Evolutionary conservation across 2,888 invertebrate species (phyloP).

Genomic region (Homarus gammarus): DNA sequence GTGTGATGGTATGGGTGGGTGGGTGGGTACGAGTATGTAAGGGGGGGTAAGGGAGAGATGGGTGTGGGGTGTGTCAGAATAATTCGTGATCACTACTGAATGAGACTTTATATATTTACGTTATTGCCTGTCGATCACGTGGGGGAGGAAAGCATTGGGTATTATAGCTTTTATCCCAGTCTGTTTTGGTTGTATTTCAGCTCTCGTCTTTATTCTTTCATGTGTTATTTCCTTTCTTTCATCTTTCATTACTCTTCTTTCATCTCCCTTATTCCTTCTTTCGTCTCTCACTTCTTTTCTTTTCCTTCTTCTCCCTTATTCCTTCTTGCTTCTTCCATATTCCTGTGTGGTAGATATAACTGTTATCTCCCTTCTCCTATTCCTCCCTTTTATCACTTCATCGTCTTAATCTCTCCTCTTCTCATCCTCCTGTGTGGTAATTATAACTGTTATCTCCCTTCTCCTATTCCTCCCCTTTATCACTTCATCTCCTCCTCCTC

Average conservation of each 20-base stretch:
- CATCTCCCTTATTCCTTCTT: neutral
- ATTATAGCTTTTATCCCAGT: too few relatives aligned
- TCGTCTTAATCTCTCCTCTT: neutral
- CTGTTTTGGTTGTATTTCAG: too few relatives aligned
- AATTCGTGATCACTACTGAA: too few relatives aligned
- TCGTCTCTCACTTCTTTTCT: neutral
- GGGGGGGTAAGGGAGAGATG: too few relatives aligned
- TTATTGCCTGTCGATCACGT: too few relatives aligned
- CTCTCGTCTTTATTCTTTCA: too few relatives aligned
- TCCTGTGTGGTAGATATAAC: neutral
- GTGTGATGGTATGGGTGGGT: neutral
- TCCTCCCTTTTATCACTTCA: neutral
- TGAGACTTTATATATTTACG: too few relatives aligned
- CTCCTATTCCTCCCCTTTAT: neutral
- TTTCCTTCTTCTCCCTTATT: neutral
- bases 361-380: neutral
- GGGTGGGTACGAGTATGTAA: neutral
- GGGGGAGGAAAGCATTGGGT: too few relatives aligned
- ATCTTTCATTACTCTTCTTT: neutral
- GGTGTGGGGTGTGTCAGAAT: too few relatives aligned
- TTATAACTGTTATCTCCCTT: too few relatives aligned
- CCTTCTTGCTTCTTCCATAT: neutral
- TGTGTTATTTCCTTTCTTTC: neutral
- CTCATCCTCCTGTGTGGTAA: neutral
- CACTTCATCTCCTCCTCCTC: too few relatives aligned